Evolutionary conservation across 2,797 vertebrate genomes (phyloP), one percentile per base, ranked within the genome.

Genomic region (Furcifer pardalis): DNA sequence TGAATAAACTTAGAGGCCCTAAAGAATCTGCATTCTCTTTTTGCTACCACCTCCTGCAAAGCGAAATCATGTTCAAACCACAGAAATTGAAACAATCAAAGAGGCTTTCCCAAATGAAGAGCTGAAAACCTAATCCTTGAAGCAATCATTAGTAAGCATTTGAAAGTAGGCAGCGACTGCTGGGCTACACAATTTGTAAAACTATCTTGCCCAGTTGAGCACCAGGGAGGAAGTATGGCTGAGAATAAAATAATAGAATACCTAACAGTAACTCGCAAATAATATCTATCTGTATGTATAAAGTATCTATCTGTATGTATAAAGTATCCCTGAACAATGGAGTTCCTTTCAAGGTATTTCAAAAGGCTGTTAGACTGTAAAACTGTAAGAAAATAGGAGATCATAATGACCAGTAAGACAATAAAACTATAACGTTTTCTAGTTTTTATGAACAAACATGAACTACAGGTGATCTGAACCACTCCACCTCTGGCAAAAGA

Each of bases 101-200:
- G 66, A 62, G 56, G 66, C 65, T 87, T 88, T 83, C 32, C 2
- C 85, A 89, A 86, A 79, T 79, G 1, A 90, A 90, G 79, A 77
- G 79, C 40, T 68, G 88, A 82, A 90, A 92, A 88, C 84, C 44
- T 87, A 91, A 90, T 91, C 86, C 81, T 90, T 78, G 79, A 85
- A 65, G 88, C 90, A 88, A 88, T 92, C 59, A 62, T 74, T 83
- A 82, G 56, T 35, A 81, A 35, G 59, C 72, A 87, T 86, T 85
- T 89, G 84, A 79, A 63, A 69, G 86, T 73, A 88, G 65, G 86
- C 46, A 72, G 84, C 4, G 19, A 66, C 71, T 74, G 59, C 83
- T 85, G 84, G 27, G 77, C 44, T 60, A 37, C 59, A 46, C 86
- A 60, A 87, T 89, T 83, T 86, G 5, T 79, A 30, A 56, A 80